Base-by-base conservation (phyloP, 1,140 invertebrate genomes). In the Papilio xuthus region DNA sequence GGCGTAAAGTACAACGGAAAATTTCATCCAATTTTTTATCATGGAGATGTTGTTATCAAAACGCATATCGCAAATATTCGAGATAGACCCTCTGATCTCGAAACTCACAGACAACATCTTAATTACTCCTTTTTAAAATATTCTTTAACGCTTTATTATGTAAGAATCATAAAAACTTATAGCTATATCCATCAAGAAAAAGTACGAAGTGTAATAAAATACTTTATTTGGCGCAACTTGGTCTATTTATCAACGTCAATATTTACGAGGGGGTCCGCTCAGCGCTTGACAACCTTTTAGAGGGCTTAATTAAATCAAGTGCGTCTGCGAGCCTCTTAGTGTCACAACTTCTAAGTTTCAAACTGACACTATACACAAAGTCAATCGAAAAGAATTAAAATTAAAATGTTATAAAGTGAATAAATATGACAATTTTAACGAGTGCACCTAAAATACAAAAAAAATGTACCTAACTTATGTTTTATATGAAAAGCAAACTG, bases 221-320 rank as follows among this genome's bases (percentile, higher is more conserved):
- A 67, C 26, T 67, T 67, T 50, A 50, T 50, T 32, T 67, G 60
- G 12, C 13, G 13, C 28, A 67, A 67, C 60, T 67, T 67, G 26
- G 60, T 28, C 60, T 67, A 67, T 67, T 28, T 26, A 67, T 67
- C 60, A 67, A 67, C 26, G 60, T 67, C 60, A 67, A 67, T 67
- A 67, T 67, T 67, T 67, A 67, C 26, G 60, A 67, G 26, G 26
- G 13, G 60, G 26, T 67, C 60, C 60, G 60, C 60, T 67, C 26
- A 67, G 60, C 60, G 12, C 60, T 67, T 26, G 60, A 67, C 60
- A 67, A 67, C 60, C 60, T 67, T 67, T 67, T 67, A 67, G 26
- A 67, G 26, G 26, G 32, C 60, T 67, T 67, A 67, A 67, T 67
- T 67, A 67, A 67, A 67, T 67, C 60, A 67, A 67, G 60, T 63